Conservation (phyloP, 1,140 invertebrate species). For the Palaemon carinicauda region DNA sequence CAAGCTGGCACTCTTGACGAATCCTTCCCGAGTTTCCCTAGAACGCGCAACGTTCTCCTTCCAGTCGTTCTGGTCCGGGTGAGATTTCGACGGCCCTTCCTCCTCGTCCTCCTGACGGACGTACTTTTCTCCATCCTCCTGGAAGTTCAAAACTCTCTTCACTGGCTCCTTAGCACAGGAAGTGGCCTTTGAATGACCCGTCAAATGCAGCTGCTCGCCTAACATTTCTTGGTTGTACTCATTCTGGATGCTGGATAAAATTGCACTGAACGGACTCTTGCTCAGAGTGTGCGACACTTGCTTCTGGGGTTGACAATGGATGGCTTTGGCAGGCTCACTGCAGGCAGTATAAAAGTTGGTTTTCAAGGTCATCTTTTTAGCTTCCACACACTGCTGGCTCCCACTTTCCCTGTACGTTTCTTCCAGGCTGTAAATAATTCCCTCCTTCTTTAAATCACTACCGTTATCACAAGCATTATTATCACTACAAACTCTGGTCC, state of each 20-base stretch:
- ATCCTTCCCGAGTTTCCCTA: constrained; percentile 35
- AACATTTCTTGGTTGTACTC: constrained; percentile 18
- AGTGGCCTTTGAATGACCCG: constrained; percentile 1
- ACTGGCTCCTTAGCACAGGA: constrained; percentile 5
- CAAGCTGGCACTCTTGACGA: constrained; percentile 43
- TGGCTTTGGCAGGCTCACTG: constrained; percentile 35
- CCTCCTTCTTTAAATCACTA: constrained; percentile 30
- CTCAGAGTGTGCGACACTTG: constrained; percentile 44
- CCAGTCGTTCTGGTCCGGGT: not conserved
- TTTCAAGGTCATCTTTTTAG: constrained; percentile 48
- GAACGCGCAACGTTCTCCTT: not conserved
- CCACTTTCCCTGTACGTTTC: not conserved
- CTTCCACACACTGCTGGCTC: constrained; percentile 21
- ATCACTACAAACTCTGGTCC: constrained; percentile 48
- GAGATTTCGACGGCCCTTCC: not conserved
- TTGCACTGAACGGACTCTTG: constrained; percentile 44
- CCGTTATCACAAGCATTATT: constrained; percentile 37
- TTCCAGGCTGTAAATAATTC: constrained; percentile 2
- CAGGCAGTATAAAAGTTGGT: constrained; percentile 44
- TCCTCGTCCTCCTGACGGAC: not conserved
- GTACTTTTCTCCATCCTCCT: not conserved
- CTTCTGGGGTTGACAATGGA: constrained; percentile 32
- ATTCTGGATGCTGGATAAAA: constrained; percentile 49
- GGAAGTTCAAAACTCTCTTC: constrained; percentile 43
- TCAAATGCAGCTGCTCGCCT: constrained; percentile 9